Evolutionary conservation across 2,113 vertebrate species (phyloP), one percentile per base, ranked within the genome.

Genomic region (Mormyrus lacerda): DNA sequence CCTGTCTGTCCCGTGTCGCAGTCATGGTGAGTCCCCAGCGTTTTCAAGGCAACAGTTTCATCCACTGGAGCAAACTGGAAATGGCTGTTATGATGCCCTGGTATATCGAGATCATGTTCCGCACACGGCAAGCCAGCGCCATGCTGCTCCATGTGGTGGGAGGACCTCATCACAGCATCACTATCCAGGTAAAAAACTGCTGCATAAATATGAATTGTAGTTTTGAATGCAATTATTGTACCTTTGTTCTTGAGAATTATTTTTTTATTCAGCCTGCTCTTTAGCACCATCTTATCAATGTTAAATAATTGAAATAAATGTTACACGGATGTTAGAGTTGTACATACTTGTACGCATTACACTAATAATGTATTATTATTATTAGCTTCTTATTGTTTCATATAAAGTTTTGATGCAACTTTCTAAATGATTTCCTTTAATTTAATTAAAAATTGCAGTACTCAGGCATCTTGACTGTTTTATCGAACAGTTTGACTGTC

Each of bases 101-200:
- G 97, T 96, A 97, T 39, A 90, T 97, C 27, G 97, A 96, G 92
- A 94, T 99, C 89, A 98, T 98, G 98, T 97, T 99, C 91, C 97
- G 98, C 83, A 98, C 98, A 0, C 97, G 97, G 7, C 97, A 97
- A 92, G 93, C 95, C 79, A 91, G 87, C 0, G 95, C 96, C 0
- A 90, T 96, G 4, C 95, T 99, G 89, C 92, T 98, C 53, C 94
- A 94, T 88, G 95, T 96, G 27, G 93, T 94, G 11, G 94, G 95
- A 1, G 95, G 96, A 47, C 95, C 95, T 88, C 95, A 95, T 87
- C 96, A 96, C 91, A 97, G 96, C 92, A 93, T 98, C 92, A 97
- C 96, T 0, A 92, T 98, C 48, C 96, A 98, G 97, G 98, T 98
- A 92, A 91, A 91, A 50, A 27, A 11, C 45, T 51, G 21, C 44